A percentile compares a stretch with the other conserved stretches of the same genome.
Evolutionary conservation across 30 jellyfish, hydroid and myxozoan species (phyloP).

Genomic region (Hydractinia symbiolongicarpus): DNA sequence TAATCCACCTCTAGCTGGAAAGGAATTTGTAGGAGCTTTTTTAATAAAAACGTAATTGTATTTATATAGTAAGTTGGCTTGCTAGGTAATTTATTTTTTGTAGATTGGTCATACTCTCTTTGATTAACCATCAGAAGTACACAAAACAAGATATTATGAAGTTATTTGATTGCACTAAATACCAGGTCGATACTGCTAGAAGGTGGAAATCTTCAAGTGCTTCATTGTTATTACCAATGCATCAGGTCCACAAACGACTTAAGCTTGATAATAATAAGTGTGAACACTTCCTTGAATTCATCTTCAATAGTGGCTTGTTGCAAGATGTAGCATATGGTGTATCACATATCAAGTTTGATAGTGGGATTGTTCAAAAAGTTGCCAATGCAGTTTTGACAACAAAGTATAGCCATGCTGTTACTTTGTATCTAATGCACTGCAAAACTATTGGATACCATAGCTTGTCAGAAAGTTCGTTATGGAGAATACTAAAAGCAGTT

Average conservation of each 20-base stretch:
- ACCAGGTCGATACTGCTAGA: too few species aligned
- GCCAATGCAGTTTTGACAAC: slow-evolving; percentile 19
- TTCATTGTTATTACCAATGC: too few species aligned
- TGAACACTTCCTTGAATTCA: slow-evolving; percentile 5
- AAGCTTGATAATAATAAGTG: slow-evolving; percentile 15
- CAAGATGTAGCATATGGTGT: slow-evolving; percentile 18
- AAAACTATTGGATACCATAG: neutral
- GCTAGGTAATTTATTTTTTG: too few species aligned
- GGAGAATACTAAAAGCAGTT: slow-evolving; percentile 18
- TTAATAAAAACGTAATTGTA: too few species aligned
- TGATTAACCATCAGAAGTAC: too few species aligned
- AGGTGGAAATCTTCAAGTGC: too few species aligned
- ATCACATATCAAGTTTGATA: neutral
- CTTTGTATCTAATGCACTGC: neutral
- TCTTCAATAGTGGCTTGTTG: slow-evolving; percentile 16
- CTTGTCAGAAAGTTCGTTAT: slow-evolving; percentile 15
- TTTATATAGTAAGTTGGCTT: too few species aligned
- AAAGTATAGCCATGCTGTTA: slow-evolving; percentile 13
- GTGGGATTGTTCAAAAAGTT: slow-evolving; percentile 3
- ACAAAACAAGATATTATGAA: too few species aligned
- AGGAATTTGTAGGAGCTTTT: too few species aligned
- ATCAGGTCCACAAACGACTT: neutral
- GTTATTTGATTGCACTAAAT: too few species aligned
- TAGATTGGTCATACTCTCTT: too few species aligned
- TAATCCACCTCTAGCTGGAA: too few species aligned